phyloP scores from a whole-genome alignment of 2,888 invertebrate genomes.

The Nomada ruficornis region DNA sequence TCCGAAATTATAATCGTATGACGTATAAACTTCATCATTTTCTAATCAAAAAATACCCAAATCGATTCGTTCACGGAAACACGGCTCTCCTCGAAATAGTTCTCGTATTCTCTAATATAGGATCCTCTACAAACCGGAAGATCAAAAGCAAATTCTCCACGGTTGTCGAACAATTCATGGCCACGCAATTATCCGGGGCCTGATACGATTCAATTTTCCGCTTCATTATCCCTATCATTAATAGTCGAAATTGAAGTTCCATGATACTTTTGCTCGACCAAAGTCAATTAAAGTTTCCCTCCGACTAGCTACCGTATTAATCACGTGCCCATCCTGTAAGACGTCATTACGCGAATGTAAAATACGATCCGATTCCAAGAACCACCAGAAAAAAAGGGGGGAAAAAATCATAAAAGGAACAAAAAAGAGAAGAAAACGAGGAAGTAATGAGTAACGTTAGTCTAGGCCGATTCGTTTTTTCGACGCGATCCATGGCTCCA shows the following conservation, averaged over 20 bases:
- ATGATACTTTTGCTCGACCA: slow-evolving; percentile 19
- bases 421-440: background rate
- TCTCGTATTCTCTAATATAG: background rate
- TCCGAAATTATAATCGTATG: no score
- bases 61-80: background rate
- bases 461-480: slow-evolving; percentile 28
- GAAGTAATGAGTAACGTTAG: slow-evolving; percentile 9
- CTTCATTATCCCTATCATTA: slow-evolving; percentile 37
- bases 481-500: background rate
- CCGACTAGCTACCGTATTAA: slow-evolving; percentile 6
- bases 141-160: background rate
- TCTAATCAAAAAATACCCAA: background rate
- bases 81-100: background rate
- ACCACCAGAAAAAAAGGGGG: background rate
- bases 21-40: no score
- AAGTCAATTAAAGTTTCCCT: slow-evolving; percentile 49
- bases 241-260: slow-evolving; percentile 31
- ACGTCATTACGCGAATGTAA: slow-evolving; percentile 23
- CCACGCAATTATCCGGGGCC: background rate
- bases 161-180: slow-evolving; percentile 28
- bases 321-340: slow-evolving; percentile 12
- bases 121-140: background rate
- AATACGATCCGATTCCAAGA: slow-evolving; percentile 16
- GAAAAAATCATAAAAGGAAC: background rate
- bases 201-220: slow-evolving; percentile 47